These are phyloP conservation scores for Hippocampus comes DNA, from an alignment of 2,113 vertebrate genomes.

Conservation along the genomic window DNA sequence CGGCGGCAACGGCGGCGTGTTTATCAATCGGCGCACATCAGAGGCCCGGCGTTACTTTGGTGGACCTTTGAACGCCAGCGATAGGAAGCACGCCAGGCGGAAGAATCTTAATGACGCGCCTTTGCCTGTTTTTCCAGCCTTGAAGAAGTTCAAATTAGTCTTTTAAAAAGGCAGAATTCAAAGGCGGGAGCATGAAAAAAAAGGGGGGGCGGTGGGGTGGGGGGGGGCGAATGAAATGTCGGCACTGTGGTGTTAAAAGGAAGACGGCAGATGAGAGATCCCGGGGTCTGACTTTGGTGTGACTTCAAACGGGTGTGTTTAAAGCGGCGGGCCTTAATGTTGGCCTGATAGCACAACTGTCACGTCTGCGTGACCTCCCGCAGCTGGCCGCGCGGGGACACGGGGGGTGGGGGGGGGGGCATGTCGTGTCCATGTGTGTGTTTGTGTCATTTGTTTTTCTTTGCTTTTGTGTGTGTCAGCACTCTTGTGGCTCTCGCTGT, in stretches of 20 bases:
- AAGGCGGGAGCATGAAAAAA: conserved; percentile 68
- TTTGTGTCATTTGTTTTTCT: conserved; percentile 47
- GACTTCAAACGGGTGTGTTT: conserved; percentile 77
- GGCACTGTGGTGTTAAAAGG: conserved; percentile 74
- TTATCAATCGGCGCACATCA: conserved; percentile 21
- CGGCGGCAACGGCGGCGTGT: neutral
- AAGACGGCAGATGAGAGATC: conserved; percentile 77
- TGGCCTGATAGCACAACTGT: conserved; percentile 70
- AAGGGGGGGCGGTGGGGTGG: conserved; percentile 14
- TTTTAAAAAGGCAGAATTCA: conserved; percentile 74
- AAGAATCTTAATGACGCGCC: conserved; percentile 66
- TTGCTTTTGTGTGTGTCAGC: conserved; percentile 60
- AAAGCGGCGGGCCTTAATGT: conserved; percentile 74
- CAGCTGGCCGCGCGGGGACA: conserved; percentile 67
- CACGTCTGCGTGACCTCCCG: conserved; percentile 71
- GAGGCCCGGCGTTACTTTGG: conserved; percentile 37
- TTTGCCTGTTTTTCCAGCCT: conserved; percentile 65
- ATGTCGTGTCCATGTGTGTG: conserved; percentile 29
- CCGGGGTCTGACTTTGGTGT: conserved; percentile 76
- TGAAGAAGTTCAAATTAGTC: conserved; percentile 77
- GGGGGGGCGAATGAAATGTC: conserved; percentile 71
- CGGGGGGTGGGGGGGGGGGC: conserved; percentile 24
- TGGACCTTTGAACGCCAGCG: conserved; percentile 63
- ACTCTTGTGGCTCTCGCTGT: conserved; percentile 65
- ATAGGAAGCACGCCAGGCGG: conserved; percentile 58